These are phyloP conservation scores for Drosophila bocqueti DNA, from an alignment of 1,140 invertebrate species.

Conservation along the genomic window DNA sequence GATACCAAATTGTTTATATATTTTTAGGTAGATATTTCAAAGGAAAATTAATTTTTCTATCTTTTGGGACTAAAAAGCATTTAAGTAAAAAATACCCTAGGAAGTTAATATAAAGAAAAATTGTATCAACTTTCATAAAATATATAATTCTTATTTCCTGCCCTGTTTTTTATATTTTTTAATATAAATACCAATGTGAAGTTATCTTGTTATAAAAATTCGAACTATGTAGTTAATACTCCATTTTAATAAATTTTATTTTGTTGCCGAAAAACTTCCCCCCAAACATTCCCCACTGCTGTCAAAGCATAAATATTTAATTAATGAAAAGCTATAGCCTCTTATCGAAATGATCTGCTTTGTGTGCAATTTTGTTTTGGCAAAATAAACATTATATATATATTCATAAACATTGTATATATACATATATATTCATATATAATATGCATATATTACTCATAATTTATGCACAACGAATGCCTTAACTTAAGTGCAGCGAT, in stretches of 20 bases:
- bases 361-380: neutral
- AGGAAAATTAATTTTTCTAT: too few relatives aligned
- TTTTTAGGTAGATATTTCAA: neutral
- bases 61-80: too few relatives aligned
- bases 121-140: neutral
- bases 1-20: neutral
- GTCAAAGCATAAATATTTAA: slow-evolving; percentile 3
- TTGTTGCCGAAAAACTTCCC: neutral
- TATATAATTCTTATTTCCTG: neutral
- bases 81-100: neutral
- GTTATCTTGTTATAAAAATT: too few relatives aligned
- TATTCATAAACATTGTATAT: neutral
- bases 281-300: neutral
- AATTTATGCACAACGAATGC: neutral
- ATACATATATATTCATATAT: neutral
- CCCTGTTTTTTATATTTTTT: neutral
- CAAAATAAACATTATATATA: neutral
- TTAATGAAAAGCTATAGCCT: neutral
- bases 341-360: slow-evolving; percentile 6
- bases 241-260: neutral
- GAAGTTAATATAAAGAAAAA: neutral
- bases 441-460: slow-evolving; percentile 10
- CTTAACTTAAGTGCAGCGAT: slow-evolving; percentile 10
- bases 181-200: too few relatives aligned
- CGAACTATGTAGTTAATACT: neutral